These are phyloP conservation scores for Bagarius yarrelli DNA, from an alignment of 2,113 vertebrate species.

Conservation along the genomic window DNA sequence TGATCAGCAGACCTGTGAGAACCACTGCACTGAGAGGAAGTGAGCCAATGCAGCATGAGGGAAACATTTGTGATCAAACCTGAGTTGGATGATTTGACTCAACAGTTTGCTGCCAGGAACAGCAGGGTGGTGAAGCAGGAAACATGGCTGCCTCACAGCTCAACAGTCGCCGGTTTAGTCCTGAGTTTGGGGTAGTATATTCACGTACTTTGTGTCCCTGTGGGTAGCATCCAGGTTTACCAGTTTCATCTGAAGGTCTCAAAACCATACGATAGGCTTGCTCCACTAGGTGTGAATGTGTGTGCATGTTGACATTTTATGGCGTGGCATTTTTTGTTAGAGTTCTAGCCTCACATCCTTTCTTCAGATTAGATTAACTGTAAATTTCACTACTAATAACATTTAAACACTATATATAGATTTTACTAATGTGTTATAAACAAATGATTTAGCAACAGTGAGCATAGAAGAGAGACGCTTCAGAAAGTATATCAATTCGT, in stretches of 20 bases:
- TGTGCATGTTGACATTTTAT: neutral
- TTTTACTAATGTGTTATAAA: too few species aligned
- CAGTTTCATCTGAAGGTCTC: neutral
- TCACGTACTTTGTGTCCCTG: neutral
- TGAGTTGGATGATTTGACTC: conserved; percentile 17
- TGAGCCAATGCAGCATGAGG: conserved; percentile 34
- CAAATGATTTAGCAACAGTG: neutral
- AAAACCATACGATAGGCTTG: neutral
- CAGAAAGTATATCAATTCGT: neutral
- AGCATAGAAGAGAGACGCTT: neutral
- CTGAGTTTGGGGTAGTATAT: neutral
- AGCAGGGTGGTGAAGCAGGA: conserved; percentile 6
- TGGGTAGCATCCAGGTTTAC: neutral
- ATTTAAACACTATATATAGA: neutral
- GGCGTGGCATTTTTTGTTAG: neutral
- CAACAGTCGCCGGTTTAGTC: neutral
- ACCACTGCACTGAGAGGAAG: conserved; percentile 17
- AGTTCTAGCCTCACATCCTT: neutral
- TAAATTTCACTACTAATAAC: too few species aligned
- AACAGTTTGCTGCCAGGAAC: conserved; percentile 23
- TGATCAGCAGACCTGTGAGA: conserved; percentile 34
- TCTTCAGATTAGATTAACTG: neutral
- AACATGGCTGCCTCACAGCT: neutral
- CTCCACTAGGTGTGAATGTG: neutral
- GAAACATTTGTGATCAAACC: conserved; percentile 37